Conservation (phyloP, 2,113 vertebrate genomes). For the Nipponia nippon region DNA sequence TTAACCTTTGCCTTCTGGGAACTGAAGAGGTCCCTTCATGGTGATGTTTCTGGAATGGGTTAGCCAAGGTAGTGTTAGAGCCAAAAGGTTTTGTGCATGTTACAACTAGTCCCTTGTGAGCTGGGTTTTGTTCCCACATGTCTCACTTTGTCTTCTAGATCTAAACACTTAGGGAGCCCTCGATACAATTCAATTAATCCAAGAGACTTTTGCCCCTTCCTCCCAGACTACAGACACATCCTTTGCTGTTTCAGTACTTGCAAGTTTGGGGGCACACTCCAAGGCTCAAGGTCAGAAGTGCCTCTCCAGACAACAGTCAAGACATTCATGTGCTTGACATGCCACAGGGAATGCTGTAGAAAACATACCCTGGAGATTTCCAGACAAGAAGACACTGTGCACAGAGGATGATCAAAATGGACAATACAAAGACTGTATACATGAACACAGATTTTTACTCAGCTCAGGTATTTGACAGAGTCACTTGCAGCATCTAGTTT, state of each 20-base stretch:
- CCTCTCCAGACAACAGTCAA: background rate
- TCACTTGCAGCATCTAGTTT: background rate
- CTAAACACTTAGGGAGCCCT: background rate
- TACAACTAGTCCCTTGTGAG: background rate
- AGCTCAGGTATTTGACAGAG: background rate
- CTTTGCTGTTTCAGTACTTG: background rate
- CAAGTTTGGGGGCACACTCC: background rate
- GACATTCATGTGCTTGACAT: background rate
- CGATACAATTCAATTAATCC: background rate
- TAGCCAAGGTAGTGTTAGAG: background rate
- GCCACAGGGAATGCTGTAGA: background rate
- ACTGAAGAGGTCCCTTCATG: background rate
- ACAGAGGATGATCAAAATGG: background rate
- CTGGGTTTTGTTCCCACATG: background rate
- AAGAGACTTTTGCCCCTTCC: background rate
- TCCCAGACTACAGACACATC: background rate
- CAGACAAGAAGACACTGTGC: background rate
- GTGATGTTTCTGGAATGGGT: background rate
- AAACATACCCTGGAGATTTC: background rate
- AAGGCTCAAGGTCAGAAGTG: background rate
- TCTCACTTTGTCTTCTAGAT: background rate
- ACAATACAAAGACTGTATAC: background rate
- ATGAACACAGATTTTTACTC: background rate
- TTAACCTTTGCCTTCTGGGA: background rate
- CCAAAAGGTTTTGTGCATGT: background rate